Percentiles rank a stretch among this genome's conserved stretches.
These are phyloP conservation scores for Piaya cayana DNA, from an alignment of 2,113 vertebrate genomes.

Conservation along the genomic window DNA sequence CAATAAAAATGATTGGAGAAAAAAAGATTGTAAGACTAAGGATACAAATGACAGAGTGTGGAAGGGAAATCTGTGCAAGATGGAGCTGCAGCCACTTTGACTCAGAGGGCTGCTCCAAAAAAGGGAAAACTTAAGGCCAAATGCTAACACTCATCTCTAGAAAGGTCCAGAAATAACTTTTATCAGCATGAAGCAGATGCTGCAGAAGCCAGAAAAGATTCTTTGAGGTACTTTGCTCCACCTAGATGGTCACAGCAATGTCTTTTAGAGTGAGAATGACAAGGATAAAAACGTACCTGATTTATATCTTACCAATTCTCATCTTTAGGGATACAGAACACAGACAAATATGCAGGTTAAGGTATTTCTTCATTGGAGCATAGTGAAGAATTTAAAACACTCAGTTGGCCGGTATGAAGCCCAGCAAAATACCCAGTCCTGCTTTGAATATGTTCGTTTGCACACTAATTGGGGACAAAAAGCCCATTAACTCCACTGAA, in stretches of 20 bases:
- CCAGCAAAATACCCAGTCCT: not conserved
- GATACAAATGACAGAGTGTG: not conserved
- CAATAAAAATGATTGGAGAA: not conserved
- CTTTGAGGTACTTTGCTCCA: not conserved
- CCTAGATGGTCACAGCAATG: not conserved
- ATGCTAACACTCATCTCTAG: not conserved
- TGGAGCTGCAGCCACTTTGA: not conserved
- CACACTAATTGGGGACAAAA: not conserved
- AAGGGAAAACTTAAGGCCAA: not conserved
- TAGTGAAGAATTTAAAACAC: not conserved
- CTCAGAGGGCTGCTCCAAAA: not conserved
- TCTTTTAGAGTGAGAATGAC: not conserved
- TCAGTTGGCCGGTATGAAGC: not conserved
- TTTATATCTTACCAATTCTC: not conserved
- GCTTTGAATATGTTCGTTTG: not conserved
- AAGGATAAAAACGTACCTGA: not conserved
- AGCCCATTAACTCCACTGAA: not conserved
- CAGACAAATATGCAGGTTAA: not conserved
- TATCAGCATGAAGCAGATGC: not conserved
- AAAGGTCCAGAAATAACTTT: constrained; percentile 1
- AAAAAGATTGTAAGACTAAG: not conserved
- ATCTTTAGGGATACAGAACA: not conserved
- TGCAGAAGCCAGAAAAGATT: not conserved
- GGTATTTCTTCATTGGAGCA: not conserved
- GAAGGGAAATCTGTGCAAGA: not conserved